Evolutionary conservation across 2,888 invertebrate genomes (phyloP), one percentile per base, ranked within the genome.

Genomic region (Maniola hyperantus): DNA sequence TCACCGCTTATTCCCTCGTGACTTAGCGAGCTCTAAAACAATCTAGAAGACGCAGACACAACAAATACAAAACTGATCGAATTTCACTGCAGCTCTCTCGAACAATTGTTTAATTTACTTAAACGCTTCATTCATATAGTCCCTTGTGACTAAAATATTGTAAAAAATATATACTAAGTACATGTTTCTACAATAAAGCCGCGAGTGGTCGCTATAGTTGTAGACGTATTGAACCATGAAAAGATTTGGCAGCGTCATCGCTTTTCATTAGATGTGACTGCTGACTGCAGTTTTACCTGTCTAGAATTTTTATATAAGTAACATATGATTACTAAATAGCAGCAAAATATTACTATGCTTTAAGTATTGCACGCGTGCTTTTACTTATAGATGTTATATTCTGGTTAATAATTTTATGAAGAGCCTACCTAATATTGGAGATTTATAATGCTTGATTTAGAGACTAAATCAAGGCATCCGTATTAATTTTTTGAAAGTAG

Each of bases 31-130:
- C 54, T 60, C 59, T 67, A 50, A 60, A 64, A 67, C 67, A 65
- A 67, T 67, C 67, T 61, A 58, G 57, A 65, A 67, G 67, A 61
- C 60, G 63, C 67, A 67, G 67, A 70, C 67, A 65, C 67, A 70
- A 70, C 63, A 70, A 67, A 67, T 66, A 70, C 65, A 67, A 70
- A 70, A 70, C 46, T 61, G 55, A 69, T 69, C 53, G 61, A 64
- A 58, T 61, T 61, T 69, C 57, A 64, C 61, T 64, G 39, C 51
- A 48, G 59, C 55, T 63, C 61, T 18, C 48, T 54, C 55, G 50
- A 55, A 66, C 55, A 64, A 64, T 62, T 53, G 62, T 62, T 62
- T 53, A 39, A 62, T 62, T 62, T 62, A 62, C 51, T 62, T 53
- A 51, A 50, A 61, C 34, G 33, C 60, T 34, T 18, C 60, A 36